A percentile compares a stretch with the other conserved stretches of the same genome.
Conservation (phyloP, 2,888 invertebrate species). For the Thumatha senex region DNA sequence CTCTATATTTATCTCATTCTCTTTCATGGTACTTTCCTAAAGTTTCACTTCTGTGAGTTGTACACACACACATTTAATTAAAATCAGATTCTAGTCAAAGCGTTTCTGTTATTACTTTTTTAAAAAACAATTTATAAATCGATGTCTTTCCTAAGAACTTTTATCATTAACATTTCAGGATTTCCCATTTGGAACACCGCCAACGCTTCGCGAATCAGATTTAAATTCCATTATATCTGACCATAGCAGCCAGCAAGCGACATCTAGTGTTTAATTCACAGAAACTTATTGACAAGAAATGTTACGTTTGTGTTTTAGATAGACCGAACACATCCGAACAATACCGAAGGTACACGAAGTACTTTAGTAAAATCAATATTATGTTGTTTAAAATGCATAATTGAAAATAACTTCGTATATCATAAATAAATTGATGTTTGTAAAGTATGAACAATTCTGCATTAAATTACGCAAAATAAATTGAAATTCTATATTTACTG, state of each 20-base stretch:
- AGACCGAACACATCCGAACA: not conserved
- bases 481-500: conserved; percentile 7
- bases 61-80: too few species aligned
- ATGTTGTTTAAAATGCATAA: too few species aligned
- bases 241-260: conserved; percentile 80
- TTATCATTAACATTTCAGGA: conserved; percentile 52
- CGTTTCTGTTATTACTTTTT: too few species aligned
- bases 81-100: too few species aligned
- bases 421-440: not conserved
- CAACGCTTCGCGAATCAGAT: conserved; percentile 72
- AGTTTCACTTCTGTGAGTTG: too few species aligned
- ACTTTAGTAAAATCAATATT: too few species aligned
- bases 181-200: conserved; percentile 78
- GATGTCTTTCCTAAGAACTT: too few species aligned
- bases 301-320: not conserved
- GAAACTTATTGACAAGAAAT: not conserved
- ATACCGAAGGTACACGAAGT: too few species aligned
- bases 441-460: not conserved
- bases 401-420: not conserved
- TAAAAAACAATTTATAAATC: too few species aligned
- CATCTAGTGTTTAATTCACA: conserved; percentile 69
- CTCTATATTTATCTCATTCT: too few species aligned
- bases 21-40: too few species aligned
- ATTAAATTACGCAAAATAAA: conserved; percentile 5
- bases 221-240: conserved; percentile 74